Percentiles rank a stretch among this genome's conserved stretches.
Conservation (phyloP, 2,113 vertebrate species). For the Motacilla alba region DNA sequence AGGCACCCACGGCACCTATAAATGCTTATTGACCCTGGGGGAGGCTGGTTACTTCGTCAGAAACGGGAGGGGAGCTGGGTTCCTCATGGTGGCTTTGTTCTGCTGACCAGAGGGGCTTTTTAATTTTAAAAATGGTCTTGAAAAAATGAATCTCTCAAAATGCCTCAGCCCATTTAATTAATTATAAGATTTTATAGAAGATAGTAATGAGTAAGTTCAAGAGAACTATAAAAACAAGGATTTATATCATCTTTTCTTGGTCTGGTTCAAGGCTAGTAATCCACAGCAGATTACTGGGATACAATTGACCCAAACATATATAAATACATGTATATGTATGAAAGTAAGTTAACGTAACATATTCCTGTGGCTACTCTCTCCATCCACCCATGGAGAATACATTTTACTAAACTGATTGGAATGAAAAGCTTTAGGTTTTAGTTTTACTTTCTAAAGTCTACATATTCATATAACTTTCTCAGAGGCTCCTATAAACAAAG, state of each 20-base stretch:
- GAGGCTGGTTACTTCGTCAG: neutral
- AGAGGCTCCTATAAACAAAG: conserved; percentile 65
- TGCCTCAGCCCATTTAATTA: conserved; percentile 40
- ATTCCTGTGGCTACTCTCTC: conserved; percentile 41
- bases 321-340: neutral
- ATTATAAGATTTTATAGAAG: conserved; percentile 49
- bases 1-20: neutral
- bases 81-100: neutral
- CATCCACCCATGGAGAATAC: conserved; percentile 25
- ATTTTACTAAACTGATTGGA: conserved; percentile 61
- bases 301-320: conserved; percentile 22
- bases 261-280: conserved; percentile 56
- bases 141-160: conserved; percentile 22
- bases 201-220: conserved; percentile 47
- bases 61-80: neutral
- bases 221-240: conserved; percentile 52
- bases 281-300: conserved; percentile 49
- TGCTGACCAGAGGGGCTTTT: neutral
- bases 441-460: conserved; percentile 46
- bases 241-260: conserved; percentile 54
- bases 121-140: neutral
- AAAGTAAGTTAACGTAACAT: conserved; percentile 10
- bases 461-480: conserved; percentile 63
- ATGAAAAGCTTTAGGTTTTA: conserved; percentile 28
- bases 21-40: neutral